These are phyloP conservation scores for Synanthedon formicaeformis DNA, from an alignment of 2,888 invertebrate species.

Conservation along the genomic window DNA sequence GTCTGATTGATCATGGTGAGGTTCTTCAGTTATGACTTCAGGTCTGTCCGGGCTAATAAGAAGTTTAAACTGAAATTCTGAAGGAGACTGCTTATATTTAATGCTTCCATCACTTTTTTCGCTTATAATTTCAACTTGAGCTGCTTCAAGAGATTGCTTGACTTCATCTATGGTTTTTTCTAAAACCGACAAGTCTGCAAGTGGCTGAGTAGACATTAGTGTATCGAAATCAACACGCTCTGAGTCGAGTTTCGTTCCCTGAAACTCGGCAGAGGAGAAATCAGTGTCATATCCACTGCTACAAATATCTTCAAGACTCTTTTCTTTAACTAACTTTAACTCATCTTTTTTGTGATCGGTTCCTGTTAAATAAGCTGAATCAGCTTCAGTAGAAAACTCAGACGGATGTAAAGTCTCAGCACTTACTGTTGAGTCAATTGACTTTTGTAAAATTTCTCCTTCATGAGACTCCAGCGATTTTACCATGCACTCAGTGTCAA, in stretches of 20 bases:
- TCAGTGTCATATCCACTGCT: slow-evolving; percentile 78
- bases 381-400: slow-evolving; percentile 64
- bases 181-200: slow-evolving; percentile 68
- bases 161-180: slow-evolving; percentile 80
- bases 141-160: slow-evolving; percentile 77
- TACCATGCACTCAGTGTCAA: slow-evolving; percentile 64
- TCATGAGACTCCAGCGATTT: slow-evolving; percentile 66
- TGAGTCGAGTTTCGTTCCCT: slow-evolving; percentile 63
- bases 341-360: slow-evolving; percentile 54
- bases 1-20: slow-evolving; percentile 52
- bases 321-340: slow-evolving; percentile 57
- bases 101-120: slow-evolving; percentile 74
- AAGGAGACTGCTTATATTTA: slow-evolving; percentile 78
- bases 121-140: slow-evolving; percentile 77
- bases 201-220: slow-evolving; percentile 60
- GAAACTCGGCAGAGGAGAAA: slow-evolving; percentile 74
- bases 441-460: slow-evolving; percentile 62
- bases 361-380: slow-evolving; percentile 56
- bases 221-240: slow-evolving; percentile 64
- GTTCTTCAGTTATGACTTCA: slow-evolving; percentile 72
- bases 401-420: slow-evolving; percentile 65
- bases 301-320: slow-evolving; percentile 74
- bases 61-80: slow-evolving; percentile 79
- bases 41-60: slow-evolving; percentile 66
- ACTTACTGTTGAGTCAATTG: slow-evolving; percentile 65